phyloP scores from a whole-genome alignment of 2,113 vertebrate species.

The Charadrius vociferus region DNA sequence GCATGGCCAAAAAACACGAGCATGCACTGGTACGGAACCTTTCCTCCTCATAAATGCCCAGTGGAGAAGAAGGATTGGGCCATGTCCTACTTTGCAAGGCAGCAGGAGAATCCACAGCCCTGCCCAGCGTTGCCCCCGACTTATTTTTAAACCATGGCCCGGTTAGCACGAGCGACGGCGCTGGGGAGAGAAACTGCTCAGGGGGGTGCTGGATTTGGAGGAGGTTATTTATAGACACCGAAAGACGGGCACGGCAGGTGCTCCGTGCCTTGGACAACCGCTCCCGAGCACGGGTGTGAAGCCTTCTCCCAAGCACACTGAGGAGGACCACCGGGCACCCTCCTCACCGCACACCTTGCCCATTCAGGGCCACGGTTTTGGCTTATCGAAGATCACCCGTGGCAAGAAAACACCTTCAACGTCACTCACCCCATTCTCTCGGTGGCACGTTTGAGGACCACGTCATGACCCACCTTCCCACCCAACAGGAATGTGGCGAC shows the following conservation, averaged over 20 bases:
- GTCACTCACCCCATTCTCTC: accelerated
- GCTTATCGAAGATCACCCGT: too few relatives aligned
- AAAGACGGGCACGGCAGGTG: slow-evolving; percentile 40
- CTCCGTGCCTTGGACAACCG: background rate
- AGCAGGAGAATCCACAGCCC: background rate
- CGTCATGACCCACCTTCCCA: background rate
- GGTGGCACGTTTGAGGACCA: background rate
- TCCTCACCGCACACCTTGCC: background rate
- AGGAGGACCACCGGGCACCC: background rate
- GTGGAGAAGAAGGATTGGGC: background rate
- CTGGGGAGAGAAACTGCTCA: background rate
- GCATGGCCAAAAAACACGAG: background rate
- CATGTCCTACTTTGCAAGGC: background rate
- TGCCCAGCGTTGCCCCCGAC: background rate
- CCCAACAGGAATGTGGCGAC: accelerated
- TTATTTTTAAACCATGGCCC: slow-evolving; percentile 28
- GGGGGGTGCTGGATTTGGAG: background rate
- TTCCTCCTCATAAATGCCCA: background rate
- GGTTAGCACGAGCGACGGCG: background rate
- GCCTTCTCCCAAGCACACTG: background rate
- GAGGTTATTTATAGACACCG: slow-evolving; percentile 46
- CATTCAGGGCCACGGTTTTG: accelerated
- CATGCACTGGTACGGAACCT: too few relatives aligned
- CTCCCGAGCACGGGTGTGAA: background rate
- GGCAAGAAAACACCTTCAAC: background rate